Evolutionary conservation across 2,888 invertebrate genomes (phyloP).

Genomic region (Cosmopolites sordidus): DNA sequence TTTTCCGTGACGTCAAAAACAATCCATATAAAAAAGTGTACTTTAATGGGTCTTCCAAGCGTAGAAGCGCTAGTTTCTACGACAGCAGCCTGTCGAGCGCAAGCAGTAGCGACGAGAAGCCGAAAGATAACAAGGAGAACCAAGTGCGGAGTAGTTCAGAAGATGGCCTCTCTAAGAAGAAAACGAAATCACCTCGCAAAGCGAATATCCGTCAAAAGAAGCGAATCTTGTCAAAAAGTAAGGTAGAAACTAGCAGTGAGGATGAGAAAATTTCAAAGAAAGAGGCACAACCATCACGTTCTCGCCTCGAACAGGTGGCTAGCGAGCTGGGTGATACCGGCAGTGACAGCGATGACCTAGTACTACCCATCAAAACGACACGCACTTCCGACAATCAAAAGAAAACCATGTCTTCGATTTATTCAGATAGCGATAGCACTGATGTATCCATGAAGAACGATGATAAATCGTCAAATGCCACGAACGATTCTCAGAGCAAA

Average conservation of each 20-base stretch:
- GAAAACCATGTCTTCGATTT: slow-evolving; percentile 67
- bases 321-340: slow-evolving; percentile 66
- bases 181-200: slow-evolving; percentile 24
- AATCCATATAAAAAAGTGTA: slow-evolving; percentile 74
- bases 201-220: slow-evolving; percentile 40
- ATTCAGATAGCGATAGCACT: slow-evolving; percentile 72
- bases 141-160: slow-evolving; percentile 49
- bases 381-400: slow-evolving; percentile 45
- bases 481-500: slow-evolving; percentile 63
- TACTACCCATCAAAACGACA: slow-evolving; percentile 40
- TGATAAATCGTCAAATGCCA: slow-evolving; percentile 58
- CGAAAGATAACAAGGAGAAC: slow-evolving; percentile 51
- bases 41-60: slow-evolving; percentile 66
- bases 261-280: slow-evolving; percentile 52
- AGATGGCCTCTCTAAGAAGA: slow-evolving; percentile 49
- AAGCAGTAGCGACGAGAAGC: slow-evolving; percentile 48
- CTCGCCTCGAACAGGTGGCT: slow-evolving; percentile 68
- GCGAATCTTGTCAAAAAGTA: slow-evolving; percentile 37
- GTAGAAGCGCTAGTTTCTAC: slow-evolving; percentile 60
- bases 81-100: slow-evolving; percentile 57
- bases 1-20: slow-evolving; percentile 55
- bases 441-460: slow-evolving; percentile 58
- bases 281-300: slow-evolving; percentile 47
- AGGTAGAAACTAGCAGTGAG: slow-evolving; percentile 60
- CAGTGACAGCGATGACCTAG: slow-evolving; percentile 76